A percentile compares a stretch with the other conserved stretches of the same genome.
Conservation (phyloP, 2,888 invertebrate genomes). For the Ophion ellenae region DNA sequence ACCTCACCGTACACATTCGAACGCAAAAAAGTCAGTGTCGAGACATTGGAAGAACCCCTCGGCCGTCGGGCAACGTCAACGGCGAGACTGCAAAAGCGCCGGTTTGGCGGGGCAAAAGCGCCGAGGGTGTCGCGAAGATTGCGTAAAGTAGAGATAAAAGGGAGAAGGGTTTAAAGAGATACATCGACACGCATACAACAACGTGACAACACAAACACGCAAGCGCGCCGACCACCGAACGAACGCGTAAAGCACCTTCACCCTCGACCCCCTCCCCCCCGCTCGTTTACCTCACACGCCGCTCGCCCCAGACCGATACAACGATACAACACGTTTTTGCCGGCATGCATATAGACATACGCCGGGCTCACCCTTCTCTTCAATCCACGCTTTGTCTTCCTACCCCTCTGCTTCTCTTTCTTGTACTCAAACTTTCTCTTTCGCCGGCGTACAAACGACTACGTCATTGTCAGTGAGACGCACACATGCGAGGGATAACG, state of each 20-base stretch:
- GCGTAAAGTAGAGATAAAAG: constrained; percentile 22
- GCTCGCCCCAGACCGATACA: constrained; percentile 54
- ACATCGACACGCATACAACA: constrained; percentile 58
- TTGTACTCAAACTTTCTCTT: constrained; percentile 50
- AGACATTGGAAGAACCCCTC: constrained; percentile 57
- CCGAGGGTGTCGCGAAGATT: neutral
- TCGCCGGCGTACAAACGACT: constrained; percentile 38
- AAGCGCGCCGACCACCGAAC: constrained; percentile 62
- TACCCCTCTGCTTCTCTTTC: constrained; percentile 31
- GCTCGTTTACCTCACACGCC: neutral
- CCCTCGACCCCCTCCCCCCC: neutral
- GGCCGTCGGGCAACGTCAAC: constrained; percentile 44
- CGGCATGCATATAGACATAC: constrained; percentile 8
- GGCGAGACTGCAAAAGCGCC: constrained; percentile 37
- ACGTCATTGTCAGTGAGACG: constrained; percentile 52
- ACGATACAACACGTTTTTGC: constrained; percentile 65
- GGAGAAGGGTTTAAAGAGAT: constrained; percentile 31
- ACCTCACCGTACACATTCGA: no score
- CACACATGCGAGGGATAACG: constrained; percentile 45
- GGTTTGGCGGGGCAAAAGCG: constrained; percentile 15
- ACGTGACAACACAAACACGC: constrained; percentile 64
- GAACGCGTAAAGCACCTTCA: constrained; percentile 61
- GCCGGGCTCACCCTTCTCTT: constrained; percentile 45
- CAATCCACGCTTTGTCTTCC: constrained; percentile 36
- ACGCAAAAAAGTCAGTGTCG: neutral